Percentiles rank a stretch among this genome's conserved stretches.
Conservation (phyloP, 2,113 vertebrate genomes). For the Dromaius novaehollandiae region DNA sequence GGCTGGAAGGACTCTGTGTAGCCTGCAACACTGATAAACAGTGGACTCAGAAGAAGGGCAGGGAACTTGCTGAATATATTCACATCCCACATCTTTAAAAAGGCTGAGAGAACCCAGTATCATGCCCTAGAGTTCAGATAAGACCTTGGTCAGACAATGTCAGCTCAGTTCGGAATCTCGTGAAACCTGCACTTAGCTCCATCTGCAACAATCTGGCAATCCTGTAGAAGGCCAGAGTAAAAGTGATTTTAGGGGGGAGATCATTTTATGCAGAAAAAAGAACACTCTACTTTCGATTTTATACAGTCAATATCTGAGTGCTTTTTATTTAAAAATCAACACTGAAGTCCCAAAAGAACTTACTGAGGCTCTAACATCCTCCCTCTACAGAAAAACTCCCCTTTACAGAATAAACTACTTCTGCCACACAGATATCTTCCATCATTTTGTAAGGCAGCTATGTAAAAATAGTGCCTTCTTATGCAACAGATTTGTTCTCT, state of each 20-base stretch:
- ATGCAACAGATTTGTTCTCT: neutral
- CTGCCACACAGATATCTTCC: neutral
- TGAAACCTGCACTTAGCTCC: neutral
- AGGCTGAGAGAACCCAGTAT: rapidly evolving
- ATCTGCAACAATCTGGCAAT: neutral
- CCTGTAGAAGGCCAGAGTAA: neutral
- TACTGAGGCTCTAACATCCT: neutral
- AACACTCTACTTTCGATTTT: neutral
- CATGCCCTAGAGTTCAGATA: neutral
- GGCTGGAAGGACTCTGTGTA: neutral
- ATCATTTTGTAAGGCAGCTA: neutral
- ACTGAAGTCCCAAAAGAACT: neutral
- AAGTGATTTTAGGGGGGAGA: neutral
- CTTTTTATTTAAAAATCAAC: neutral
- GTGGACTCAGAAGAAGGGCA: neutral
- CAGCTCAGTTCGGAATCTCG: neutral
- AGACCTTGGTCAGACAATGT: neutral
- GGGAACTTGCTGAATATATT: neutral
- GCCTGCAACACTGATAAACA: neutral
- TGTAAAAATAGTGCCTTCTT: neutral
- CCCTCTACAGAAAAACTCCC: neutral
- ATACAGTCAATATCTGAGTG: neutral
- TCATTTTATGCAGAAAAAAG: neutral
- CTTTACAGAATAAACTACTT: neutral
- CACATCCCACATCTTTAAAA: neutral